Evolutionary conservation across 2,113 vertebrate genomes (phyloP), one percentile per base, ranked within the genome.

Genomic region (Hippocampus guttulatus): DNA sequence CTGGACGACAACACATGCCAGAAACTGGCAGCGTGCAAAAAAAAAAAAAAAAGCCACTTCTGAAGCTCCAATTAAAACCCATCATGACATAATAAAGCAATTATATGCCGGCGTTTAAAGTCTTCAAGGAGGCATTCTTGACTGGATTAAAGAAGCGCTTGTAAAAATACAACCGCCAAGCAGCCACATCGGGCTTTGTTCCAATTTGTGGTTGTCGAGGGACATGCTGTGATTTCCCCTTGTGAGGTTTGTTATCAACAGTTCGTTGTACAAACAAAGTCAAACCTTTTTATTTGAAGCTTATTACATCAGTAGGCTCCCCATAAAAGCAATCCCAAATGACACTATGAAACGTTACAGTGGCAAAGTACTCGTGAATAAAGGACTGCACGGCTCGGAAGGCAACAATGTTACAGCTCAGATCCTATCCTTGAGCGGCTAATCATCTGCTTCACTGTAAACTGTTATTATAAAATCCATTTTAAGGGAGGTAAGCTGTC

Each of bases 61-160:
- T 81, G 65, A 80, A 82, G 73, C 75, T 81, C 84, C 85, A 85
- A 89, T 88, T 90, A 89, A 87, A 89, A 80, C 14, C 49, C 75
- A 81, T 76, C 69, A 87, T 71, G 71, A 69, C 83, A 70, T 85
- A 83, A 89, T 81, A 78, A 89, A 82, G 82, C 79, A 87, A 87
- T 89, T 90, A 85, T 41, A 43, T 57, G 15, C 45, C 68, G 73
- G 79, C 76, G 79, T 86, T 79, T 65, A 62, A 73, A 79, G 71
- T 75, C 70, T 68, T 21, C 41, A 43, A 69, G 41, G 76, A 81
- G 79, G 75, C 70, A 64, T 63, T 71, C 62, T 82, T 78, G 80
- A 82, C 84, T 64, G 69, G 74, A 85, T 84, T 70, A 73, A 84
- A 77, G 61, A 84, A 77, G 68, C 68, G 40, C 49, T 73, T 88